Base-by-base conservation (phyloP, 2,113 vertebrate genomes). In the Megaptera novaeangliae region DNA sequence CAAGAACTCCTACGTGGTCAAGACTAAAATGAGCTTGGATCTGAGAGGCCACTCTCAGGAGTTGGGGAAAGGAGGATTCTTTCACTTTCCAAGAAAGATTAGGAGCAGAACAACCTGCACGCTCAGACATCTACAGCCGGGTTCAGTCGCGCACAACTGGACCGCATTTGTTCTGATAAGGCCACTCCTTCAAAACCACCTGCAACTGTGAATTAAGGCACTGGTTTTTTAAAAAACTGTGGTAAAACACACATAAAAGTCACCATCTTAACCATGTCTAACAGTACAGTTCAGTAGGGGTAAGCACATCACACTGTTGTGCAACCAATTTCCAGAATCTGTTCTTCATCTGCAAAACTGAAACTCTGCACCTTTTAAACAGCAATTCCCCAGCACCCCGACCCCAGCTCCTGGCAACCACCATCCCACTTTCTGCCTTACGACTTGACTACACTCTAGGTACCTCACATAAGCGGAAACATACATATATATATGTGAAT, bases 131-230 rank as follows among this genome's bases (percentile, higher is more conserved):
- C 46, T 83, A 75, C 2, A 69, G 69, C 20, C 93, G 88, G 77
- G 57, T 92, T 72, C 21, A 12, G 74, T 23, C 69, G 5, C 18
- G 21, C 72, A 89, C 69, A 94, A 95, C 4, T 63, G 91, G 84
- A 87, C 85, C 9, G 0, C 11, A n/a, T 94, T 95, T 94, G 82
- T 97, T 98, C 95, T 66, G 95, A 93, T 84, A 96, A 96, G 52
- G 64, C 74, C 39, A 57, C 78, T 96, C 75, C 85, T 92, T 94
- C 85, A 96, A 98, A 97, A 85, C 74, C 82, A 87, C 64, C 34
- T 12, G 64, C 0, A 46, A 69, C 27, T 55, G n/a, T 71, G 55
- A 97, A 92, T 63, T 83, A 72, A 95, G 84, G 29, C 2, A 8
- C 78, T 87, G 41, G 15, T 17, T 80, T 72, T 55, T 86, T 49